Conservation (phyloP, 2,113 vertebrate species). For the Promerops cafer region DNA sequence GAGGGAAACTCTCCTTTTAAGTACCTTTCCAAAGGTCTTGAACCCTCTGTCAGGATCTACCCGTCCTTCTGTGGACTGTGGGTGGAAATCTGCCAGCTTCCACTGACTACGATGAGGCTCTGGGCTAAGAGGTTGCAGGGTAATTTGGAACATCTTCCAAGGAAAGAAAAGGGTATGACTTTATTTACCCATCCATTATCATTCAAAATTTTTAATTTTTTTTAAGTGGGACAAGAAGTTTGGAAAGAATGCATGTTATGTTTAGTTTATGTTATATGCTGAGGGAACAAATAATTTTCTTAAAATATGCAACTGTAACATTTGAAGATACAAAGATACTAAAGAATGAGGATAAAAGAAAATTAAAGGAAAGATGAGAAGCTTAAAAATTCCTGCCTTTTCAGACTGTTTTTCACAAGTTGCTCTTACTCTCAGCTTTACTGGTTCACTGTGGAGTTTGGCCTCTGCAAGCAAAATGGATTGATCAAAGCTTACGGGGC, state of each 20-base stretch:
- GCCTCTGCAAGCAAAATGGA: constrained; percentile 79
- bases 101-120: background rate
- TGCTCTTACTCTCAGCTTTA: constrained; percentile 66
- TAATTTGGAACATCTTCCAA: background rate
- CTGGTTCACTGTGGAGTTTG: constrained; percentile 83
- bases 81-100: background rate
- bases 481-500: constrained; percentile 77
- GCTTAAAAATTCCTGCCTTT: background rate
- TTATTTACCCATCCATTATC: background rate
- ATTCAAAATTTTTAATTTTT: background rate
- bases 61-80: background rate
- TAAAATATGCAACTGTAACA: background rate
- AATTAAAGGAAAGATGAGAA: background rate
- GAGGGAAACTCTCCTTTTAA: background rate
- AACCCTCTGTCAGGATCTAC: background rate
- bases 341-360: background rate
- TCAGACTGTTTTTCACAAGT: background rate
- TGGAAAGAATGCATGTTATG: background rate
- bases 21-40: background rate
- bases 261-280: background rate
- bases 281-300: background rate
- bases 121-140: background rate
- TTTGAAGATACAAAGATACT: background rate
- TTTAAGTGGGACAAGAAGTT: background rate
- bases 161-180: background rate